Percentiles rank a stretch among this genome's conserved stretches.
Evolutionary conservation across 2,113 vertebrate species (phyloP).

Genomic region (Ceyx melanurus): DNA sequence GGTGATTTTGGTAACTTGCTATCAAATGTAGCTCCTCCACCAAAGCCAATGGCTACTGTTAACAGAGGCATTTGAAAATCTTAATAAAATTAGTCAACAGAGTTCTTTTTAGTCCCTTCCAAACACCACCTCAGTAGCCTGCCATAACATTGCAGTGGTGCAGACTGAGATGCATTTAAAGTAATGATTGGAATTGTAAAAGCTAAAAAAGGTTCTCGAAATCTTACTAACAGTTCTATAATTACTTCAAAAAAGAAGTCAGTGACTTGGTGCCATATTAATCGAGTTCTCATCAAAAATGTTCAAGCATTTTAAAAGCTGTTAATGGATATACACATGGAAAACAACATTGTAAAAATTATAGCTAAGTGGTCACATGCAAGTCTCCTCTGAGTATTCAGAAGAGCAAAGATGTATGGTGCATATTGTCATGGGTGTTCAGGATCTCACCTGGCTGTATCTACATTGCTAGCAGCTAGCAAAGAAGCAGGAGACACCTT

Average conservation of each 20-base stretch:
- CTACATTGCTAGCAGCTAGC: not conserved
- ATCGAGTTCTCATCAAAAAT: not conserved
- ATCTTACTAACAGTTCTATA: not conserved
- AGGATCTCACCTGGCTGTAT: not conserved
- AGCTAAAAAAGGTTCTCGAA: not conserved
- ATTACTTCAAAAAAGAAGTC: not conserved
- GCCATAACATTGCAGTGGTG: accelerated
- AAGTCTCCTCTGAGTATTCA: not conserved
- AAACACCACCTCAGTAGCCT: not conserved
- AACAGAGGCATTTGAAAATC: not conserved
- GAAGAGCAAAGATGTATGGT: not conserved
- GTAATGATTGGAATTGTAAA: not conserved
- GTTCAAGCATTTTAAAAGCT: not conserved
- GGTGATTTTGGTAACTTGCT: not conserved
- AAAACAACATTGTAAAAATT: not conserved
- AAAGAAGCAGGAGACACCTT: not conserved
- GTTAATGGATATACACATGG: not conserved
- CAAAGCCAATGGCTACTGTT: not conserved
- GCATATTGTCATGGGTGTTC: not conserved
- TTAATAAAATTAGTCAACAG: not conserved
- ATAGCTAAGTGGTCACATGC: too few species aligned
- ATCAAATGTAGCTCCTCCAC: not conserved
- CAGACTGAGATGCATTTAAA: not conserved
- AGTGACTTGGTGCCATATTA: not conserved
- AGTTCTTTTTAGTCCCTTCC: not conserved